These are phyloP conservation scores for Bhutanitis thaidina DNA, from an alignment of 2,888 invertebrate genomes.

Conservation along the genomic window DNA sequence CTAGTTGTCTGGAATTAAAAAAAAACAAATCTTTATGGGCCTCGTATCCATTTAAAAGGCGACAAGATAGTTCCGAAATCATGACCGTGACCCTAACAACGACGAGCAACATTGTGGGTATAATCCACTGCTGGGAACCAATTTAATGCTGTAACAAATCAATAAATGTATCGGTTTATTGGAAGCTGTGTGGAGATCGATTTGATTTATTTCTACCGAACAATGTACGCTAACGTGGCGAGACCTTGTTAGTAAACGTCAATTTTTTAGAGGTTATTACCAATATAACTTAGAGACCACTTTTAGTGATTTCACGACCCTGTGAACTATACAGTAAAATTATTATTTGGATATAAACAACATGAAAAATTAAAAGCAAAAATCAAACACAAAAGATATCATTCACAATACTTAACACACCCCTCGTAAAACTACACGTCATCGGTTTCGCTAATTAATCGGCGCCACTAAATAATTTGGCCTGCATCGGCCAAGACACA, in stretches of 20 bases:
- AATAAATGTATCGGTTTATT: conserved; percentile 79
- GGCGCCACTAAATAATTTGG: conserved; percentile 68
- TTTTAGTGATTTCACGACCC: neutral
- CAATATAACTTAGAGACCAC: conserved; percentile 7
- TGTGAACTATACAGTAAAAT: neutral
- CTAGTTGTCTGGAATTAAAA: no score
- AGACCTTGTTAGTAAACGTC: conserved; percentile 76
- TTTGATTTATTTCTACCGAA: conserved; percentile 72
- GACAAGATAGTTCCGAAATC: conserved; percentile 31
- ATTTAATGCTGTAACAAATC: conserved; percentile 79
- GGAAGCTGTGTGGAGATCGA: conserved; percentile 74
- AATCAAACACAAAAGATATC: conserved; percentile 37
- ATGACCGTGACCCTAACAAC: conserved; percentile 50
- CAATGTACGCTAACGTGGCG: conserved; percentile 60
- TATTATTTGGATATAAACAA: neutral
- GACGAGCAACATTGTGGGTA: conserved; percentile 46
- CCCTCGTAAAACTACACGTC: conserved; percentile 51
- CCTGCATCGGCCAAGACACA: conserved; percentile 39
- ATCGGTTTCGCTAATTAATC: conserved; percentile 72
- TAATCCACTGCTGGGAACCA: conserved; percentile 73
- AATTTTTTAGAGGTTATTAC: conserved; percentile 36
- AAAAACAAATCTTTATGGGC: conserved; percentile 12
- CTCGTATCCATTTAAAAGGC: conserved; percentile 13
- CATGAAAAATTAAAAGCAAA: no score
- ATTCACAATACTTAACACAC: conserved; percentile 56